A percentile compares a stretch with the other conserved stretches of the same genome.
Evolutionary conservation across 2,797 vertebrate species (phyloP).

Genomic region (Zalophus californianus): DNA sequence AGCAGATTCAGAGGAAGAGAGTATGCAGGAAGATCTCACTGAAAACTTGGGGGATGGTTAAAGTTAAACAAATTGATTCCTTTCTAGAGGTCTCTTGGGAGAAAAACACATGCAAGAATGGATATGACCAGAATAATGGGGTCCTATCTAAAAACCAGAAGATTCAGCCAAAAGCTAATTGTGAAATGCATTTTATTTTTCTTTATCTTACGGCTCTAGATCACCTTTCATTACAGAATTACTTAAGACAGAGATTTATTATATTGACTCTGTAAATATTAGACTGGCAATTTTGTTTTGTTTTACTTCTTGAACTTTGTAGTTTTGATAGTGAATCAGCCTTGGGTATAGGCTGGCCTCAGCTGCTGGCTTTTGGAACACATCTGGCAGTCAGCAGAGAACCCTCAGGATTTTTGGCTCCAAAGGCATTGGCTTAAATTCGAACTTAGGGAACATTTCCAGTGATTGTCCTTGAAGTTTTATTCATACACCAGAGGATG

Average conservation of each 20-base stretch:
- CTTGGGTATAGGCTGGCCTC: slow-evolving; percentile 5
- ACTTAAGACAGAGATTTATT: neutral
- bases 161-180: neutral
- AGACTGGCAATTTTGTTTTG: neutral
- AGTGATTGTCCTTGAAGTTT: slow-evolving; percentile 24
- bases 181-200: neutral
- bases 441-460: slow-evolving; percentile 48
- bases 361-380: slow-evolving; percentile 39
- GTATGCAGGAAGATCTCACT: neutral
- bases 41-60: neutral
- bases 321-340: slow-evolving; percentile 33
- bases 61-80: neutral
- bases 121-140: neutral
- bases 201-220: neutral
- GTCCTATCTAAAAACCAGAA: neutral
- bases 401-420: slow-evolving; percentile 41
- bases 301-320: slow-evolving; percentile 46
- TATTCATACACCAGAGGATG: slow-evolving; percentile 36
- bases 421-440: slow-evolving; percentile 4
- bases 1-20: neutral
- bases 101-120: neutral
- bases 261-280: neutral
- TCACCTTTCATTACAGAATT: neutral
- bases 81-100: neutral
- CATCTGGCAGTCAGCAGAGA: slow-evolving; percentile 44